These are phyloP conservation scores for Orchesella flavescens DNA, from an alignment of 2,888 invertebrate species.

Conservation along the genomic window DNA sequence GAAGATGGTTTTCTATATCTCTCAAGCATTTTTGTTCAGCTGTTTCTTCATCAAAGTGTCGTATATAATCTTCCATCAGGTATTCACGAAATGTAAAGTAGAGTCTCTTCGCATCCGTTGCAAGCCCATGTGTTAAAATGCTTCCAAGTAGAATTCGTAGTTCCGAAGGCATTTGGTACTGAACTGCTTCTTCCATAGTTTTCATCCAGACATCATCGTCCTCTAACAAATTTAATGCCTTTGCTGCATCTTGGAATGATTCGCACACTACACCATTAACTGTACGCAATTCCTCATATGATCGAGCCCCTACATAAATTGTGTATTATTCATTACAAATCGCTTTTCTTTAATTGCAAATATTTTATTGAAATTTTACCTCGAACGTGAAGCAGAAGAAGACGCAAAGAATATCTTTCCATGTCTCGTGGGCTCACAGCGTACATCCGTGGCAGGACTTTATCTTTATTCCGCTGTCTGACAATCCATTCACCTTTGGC, in stretches of 20 bases:
- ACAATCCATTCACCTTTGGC: conserved; percentile 58
- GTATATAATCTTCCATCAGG: conserved; percentile 47
- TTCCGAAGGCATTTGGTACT: conserved; percentile 70
- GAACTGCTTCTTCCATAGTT: conserved; percentile 69
- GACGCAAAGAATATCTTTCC: conserved; percentile 70
- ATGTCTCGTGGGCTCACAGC: conserved; percentile 68
- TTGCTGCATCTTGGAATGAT: conserved; percentile 71
- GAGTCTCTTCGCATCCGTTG: conserved; percentile 68
- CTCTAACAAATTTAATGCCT: conserved; percentile 59
- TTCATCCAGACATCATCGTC: conserved; percentile 72
- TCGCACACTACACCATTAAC: conserved; percentile 59
- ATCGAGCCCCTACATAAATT: conserved; percentile 41
- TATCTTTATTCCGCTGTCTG: conserved; percentile 31
- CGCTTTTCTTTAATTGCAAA: too few species aligned
- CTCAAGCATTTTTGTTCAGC: too few species aligned
- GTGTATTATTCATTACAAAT: too few species aligned
- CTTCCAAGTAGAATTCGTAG: conserved; percentile 70
- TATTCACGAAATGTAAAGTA: conserved; percentile 71
- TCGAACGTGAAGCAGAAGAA: conserved; percentile 54
- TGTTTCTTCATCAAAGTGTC: too few species aligned
- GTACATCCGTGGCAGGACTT: conserved; percentile 70
- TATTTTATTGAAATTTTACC: too few species aligned
- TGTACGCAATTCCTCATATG: conserved; percentile 65
- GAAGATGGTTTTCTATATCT: too few species aligned
- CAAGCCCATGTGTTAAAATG: conserved; percentile 66